Conservation (phyloP, 35 echinoderm and acorn worm species). For the Ptychodera flava region DNA sequence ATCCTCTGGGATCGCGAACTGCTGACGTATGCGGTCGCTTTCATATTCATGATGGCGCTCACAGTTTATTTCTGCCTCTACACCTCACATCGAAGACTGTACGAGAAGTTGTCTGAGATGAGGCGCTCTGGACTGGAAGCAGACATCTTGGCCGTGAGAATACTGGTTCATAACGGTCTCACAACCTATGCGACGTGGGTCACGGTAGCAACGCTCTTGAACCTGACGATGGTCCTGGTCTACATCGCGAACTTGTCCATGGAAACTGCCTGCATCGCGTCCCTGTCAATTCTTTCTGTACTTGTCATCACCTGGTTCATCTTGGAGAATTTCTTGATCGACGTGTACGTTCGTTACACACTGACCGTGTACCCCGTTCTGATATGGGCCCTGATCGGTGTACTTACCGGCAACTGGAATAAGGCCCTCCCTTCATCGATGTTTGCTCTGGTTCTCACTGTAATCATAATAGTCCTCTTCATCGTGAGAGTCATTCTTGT, state of each 20-base stretch:
- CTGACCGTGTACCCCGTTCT: neutral
- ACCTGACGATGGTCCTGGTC: neutral
- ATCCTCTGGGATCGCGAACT: conserved; percentile 63
- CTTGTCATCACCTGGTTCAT: neutral
- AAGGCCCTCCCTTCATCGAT: neutral
- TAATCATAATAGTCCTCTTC: neutral
- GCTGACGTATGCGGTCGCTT: conserved; percentile 36
- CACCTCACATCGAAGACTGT: neutral
- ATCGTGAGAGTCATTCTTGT: neutral
- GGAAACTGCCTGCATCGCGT: neutral
- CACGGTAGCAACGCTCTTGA: neutral
- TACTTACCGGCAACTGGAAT: neutral
- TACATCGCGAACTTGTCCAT: neutral
- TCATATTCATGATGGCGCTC: conserved; percentile 1
- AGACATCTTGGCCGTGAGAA: neutral
- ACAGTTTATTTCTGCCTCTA: conserved; percentile 35
- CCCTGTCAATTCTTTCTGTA: neutral
- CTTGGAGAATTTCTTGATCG: neutral
- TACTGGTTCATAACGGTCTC: neutral
- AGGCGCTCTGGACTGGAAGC: neutral
- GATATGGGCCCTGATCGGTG: neutral
- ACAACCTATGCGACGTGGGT: neutral
- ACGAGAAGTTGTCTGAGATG: neutral
- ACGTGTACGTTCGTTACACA: neutral
- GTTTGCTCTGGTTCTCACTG: neutral